Evolutionary conservation across 2,797 vertebrate genomes (phyloP).

Genomic region (Tauraco hartlaubi): DNA sequence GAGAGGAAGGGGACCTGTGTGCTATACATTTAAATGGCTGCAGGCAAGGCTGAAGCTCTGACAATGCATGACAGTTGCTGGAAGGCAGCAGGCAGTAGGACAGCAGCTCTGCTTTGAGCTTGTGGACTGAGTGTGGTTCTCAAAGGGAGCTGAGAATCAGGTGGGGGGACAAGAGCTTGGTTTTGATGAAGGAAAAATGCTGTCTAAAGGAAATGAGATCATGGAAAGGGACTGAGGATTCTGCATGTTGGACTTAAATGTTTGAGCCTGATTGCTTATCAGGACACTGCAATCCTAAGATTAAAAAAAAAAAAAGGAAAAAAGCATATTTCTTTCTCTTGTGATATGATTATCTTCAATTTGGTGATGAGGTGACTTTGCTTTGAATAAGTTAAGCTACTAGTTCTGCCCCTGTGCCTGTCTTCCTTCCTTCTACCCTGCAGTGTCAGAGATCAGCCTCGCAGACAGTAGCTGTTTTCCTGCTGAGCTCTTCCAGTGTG

Average conservation of each 20-base stretch:
- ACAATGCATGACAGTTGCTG: neutral
- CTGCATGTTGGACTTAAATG: neutral
- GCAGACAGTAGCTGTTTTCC: too few relatives aligned
- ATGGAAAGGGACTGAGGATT: neutral
- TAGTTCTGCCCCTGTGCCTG: neutral
- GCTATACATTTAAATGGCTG: neutral
- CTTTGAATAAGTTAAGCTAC: neutral
- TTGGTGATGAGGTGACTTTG: neutral
- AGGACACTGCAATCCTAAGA: neutral
- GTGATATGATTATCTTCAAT: neutral
- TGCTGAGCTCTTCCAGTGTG: too few relatives aligned
- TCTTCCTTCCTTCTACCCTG: neutral
- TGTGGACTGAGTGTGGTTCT: neutral
- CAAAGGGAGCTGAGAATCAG: neutral
- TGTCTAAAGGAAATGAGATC: neutral
- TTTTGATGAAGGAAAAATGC: neutral
- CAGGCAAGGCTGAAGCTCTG: neutral
- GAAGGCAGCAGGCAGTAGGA: neutral
- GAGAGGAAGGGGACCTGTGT: neutral
- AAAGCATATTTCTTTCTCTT: neutral
- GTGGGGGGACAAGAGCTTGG: neutral
- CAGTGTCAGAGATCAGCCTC: too few relatives aligned
- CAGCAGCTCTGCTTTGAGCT: neutral
- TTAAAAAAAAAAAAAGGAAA: neutral
- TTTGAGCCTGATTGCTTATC: neutral